Evolutionary conservation across 2,888 invertebrate genomes (phyloP).

Genomic region (Arctia plantaginis): DNA sequence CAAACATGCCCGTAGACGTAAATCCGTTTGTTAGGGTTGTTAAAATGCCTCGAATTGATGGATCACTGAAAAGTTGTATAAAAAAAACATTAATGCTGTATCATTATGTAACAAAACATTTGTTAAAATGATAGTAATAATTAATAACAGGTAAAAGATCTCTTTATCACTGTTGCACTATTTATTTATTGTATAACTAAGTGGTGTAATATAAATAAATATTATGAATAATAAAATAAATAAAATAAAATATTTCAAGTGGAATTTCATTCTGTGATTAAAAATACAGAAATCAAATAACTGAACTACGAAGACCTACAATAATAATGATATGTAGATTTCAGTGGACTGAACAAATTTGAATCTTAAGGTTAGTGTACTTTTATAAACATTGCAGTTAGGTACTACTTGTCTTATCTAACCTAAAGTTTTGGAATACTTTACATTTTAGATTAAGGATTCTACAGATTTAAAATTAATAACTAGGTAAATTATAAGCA

Average conservation of each 20-base stretch:
- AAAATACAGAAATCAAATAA: background rate
- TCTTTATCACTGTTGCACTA: background rate
- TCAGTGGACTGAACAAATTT: no score
- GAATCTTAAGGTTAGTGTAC: background rate
- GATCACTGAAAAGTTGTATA: conserved; percentile 74
- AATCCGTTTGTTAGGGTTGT: conserved; percentile 83
- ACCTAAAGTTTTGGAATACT: no score
- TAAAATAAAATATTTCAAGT: background rate
- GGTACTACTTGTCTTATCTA: no score
- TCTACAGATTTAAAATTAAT: no score
- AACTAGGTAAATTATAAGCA: no score
- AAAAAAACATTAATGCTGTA: background rate
- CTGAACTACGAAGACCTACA: background rate
- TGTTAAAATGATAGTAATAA: background rate
- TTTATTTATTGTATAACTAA: background rate
- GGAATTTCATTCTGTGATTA: background rate
- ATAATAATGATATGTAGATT: no score
- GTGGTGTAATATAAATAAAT: background rate
- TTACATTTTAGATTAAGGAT: no score
- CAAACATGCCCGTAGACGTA: conserved; percentile 82
- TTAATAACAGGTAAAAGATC: background rate
- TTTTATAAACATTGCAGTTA: background rate
- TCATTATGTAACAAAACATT: background rate
- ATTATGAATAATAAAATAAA: background rate
- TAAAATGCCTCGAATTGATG: conserved; percentile 83